Evolutionary conservation across 2,888 invertebrate species (phyloP), one percentile per base, ranked within the genome.

Genomic region (Thera britannica): DNA sequence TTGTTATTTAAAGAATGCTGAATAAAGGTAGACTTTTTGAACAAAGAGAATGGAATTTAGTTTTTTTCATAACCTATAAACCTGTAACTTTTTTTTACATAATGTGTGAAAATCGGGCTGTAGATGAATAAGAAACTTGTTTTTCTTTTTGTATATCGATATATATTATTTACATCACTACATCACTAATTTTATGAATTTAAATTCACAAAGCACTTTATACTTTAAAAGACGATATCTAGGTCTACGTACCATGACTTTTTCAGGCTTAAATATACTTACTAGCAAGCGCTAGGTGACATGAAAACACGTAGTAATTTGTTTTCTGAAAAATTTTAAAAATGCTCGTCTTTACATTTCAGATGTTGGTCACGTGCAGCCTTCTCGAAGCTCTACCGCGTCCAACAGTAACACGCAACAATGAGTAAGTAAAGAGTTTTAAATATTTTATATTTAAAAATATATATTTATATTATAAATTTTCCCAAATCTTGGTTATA

Each of bases 371-470:
- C 6, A 77, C 82, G 2, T 82, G 79, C 68, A 78, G 77, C 44
- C 70, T 83, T 5, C 67, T 84, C 11, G 85, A 86, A 63, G 87
- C 84, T 3, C 79, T 85, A 7, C 80, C 89, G 12, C 80, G 80
- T 54, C 90, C 91, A 11, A 83, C 88, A 68, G 44, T 62, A 36
- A 46, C 61, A 61, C 62, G 23, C 2, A 85, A 82, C 67, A 84
- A 85, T 75, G 90, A 90, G 90, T 90, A 82, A 89, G 90, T 83
- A 65, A 56, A 2, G 12, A n/a, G 8, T n/a, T 58, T 44, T 34
- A 46, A 23, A 23, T 23, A 23, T 23, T 23, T 23, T 23, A 23
- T 23, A 23, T 23, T 23, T 23, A 1, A 23, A 23, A 23, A 44
- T 7, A 56, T 7, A 56, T 7, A 34, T 41, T 1, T 48, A 48